Evolutionary conservation across 2,113 vertebrate genomes (phyloP).

Genomic region (Bubo blakistoni): DNA sequence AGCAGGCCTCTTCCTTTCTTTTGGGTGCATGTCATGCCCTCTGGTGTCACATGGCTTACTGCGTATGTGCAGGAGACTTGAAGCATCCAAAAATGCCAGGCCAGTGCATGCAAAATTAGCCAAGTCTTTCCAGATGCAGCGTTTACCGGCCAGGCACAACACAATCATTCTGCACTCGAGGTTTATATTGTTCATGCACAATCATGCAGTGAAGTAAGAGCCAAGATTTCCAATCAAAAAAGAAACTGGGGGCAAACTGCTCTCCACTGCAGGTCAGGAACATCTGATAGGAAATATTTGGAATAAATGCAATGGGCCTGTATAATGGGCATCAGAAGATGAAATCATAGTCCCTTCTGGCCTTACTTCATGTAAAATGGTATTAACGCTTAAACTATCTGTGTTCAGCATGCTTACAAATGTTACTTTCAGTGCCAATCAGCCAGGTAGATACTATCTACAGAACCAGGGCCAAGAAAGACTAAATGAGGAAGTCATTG

Average conservation of each 20-base stretch:
- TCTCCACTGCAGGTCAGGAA: not conserved
- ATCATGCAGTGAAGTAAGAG: not conserved
- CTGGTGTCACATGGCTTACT: not conserved
- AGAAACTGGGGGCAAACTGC: not conserved
- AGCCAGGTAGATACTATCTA: conserved; percentile 37
- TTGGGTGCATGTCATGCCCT: not conserved
- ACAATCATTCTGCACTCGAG: not conserved
- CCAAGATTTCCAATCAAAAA: not conserved
- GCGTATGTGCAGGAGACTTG: not conserved
- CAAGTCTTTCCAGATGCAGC: not conserved
- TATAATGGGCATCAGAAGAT: not conserved
- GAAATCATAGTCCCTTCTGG: not conserved
- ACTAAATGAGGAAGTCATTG: conserved; percentile 13
- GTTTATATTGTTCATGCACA: not conserved
- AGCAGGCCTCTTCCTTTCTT: not conserved
- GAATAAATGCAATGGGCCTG: not conserved
- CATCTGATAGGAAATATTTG: not conserved
- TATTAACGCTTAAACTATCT: not conserved
- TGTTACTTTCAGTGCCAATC: not conserved
- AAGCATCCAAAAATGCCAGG: not conserved
- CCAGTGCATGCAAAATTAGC: not conserved
- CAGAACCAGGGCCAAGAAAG: conserved; percentile 29
- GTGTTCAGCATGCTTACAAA: not conserved
- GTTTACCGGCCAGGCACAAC: not conserved
- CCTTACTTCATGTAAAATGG: not conserved